Conservation (phyloP, 2,113 vertebrate genomes). For the Campylomormyrus numenius region DNA sequence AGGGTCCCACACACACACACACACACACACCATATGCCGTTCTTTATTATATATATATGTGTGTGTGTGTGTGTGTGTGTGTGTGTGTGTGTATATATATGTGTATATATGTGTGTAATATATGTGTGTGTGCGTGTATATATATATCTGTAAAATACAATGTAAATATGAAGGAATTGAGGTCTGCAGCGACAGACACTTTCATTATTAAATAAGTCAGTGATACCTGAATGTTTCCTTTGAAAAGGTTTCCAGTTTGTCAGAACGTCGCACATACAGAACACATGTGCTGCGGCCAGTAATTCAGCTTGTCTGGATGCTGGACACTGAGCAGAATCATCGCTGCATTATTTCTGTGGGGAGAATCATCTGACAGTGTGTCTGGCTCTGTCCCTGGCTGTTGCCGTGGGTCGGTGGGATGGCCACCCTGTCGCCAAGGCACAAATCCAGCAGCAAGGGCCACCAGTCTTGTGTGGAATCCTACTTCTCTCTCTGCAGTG, state of each 20-base stretch:
- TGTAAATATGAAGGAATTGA: background rate
- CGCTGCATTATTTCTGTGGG: background rate
- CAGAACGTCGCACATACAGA: background rate
- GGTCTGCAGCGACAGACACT: background rate
- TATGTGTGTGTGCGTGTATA: background rate
- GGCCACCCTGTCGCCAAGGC: background rate
- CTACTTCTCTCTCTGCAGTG: background rate
- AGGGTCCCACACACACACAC: too few relatives aligned
- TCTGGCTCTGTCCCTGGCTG: background rate
- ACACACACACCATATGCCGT: too few relatives aligned
- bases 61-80: background rate
- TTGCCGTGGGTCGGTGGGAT: background rate
- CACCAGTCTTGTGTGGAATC: background rate
- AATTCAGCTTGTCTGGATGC: too few relatives aligned
- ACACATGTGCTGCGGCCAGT: background rate
- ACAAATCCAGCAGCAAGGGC: background rate
- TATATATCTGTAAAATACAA: background rate
- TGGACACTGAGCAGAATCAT: background rate
- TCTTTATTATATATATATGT: background rate
- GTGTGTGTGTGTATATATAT: background rate
- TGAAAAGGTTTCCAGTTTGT: background rate
- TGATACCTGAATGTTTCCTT: background rate
- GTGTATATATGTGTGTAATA: too few relatives aligned
- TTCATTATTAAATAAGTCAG: background rate
- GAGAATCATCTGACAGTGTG: background rate